A percentile compares a stretch with the other conserved stretches of the same genome.
These are phyloP conservation scores for Cuculus canorus DNA, from an alignment of 2,797 vertebrate species.

Conservation along the genomic window DNA sequence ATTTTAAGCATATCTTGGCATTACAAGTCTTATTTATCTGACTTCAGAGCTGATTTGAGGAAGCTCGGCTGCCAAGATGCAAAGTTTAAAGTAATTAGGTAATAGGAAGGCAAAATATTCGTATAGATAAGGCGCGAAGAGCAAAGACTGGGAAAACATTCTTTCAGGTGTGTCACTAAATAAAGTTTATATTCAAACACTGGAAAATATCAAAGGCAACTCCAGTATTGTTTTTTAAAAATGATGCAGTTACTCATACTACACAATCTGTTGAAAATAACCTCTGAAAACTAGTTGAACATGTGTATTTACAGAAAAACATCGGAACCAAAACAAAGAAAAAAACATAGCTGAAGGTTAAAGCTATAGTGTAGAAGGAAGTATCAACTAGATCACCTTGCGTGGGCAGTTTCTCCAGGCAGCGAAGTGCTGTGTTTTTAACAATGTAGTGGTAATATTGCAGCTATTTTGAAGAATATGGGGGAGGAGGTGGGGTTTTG, in stretches of 20 bases:
- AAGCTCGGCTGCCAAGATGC: neutral
- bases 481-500: neutral
- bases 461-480: neutral
- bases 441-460: neutral
- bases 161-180: neutral
- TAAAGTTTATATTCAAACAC: neutral
- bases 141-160: neutral
- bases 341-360: accelerated
- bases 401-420: neutral
- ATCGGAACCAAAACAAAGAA: neutral
- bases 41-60: neutral
- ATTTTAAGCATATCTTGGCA: neutral
- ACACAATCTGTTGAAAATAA: neutral
- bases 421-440: neutral
- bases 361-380: neutral
- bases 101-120: neutral
- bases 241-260: neutral
- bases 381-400: neutral
- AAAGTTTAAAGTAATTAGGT: neutral
- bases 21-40: neutral
- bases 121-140: neutral
- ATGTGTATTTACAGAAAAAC: neutral
- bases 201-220: neutral
- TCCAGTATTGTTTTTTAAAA: neutral
- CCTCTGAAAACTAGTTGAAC: neutral